Percentiles rank a stretch among this genome's conserved stretches.
Conservation (phyloP, 2,113 vertebrate species). For the Saccopteryx leptura region DNA sequence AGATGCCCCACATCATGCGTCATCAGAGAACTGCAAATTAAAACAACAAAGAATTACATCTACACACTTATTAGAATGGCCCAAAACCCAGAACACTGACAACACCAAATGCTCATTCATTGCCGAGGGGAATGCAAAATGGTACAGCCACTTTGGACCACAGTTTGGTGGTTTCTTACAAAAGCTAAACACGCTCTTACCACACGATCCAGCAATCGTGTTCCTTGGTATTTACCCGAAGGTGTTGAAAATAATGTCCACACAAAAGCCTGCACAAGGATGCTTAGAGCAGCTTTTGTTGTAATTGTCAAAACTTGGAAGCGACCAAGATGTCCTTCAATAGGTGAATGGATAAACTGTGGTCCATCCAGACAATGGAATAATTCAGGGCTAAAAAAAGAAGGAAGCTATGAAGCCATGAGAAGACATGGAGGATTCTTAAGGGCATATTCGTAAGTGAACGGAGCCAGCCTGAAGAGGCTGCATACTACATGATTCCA, state of each 20-base stretch:
- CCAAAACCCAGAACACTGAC: not conserved
- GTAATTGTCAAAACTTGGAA: not conserved
- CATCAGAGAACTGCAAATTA: not conserved
- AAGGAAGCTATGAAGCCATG: not conserved
- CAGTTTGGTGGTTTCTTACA: not conserved
- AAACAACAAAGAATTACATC: not conserved
- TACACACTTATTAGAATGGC: not conserved
- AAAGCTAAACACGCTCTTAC: not conserved
- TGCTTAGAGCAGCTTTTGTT: not conserved
- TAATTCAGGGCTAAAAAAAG: not conserved
- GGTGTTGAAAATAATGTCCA: not conserved
- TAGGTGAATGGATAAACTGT: not conserved
- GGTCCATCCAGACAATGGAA: not conserved
- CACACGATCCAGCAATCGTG: not conserved
- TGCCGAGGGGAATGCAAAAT: not conserved
- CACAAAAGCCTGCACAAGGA: not conserved
- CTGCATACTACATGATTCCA: not conserved
- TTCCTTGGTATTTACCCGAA: conserved; percentile 5
- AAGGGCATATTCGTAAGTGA: not conserved
- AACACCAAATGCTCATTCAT: not conserved
- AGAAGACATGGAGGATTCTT: not conserved
- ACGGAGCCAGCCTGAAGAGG: not conserved
- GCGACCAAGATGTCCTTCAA: not conserved
- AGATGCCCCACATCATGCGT: not conserved
- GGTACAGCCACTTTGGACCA: not conserved